Conservation (phyloP, 2,113 vertebrate genomes). For the Lates calcarifer region DNA sequence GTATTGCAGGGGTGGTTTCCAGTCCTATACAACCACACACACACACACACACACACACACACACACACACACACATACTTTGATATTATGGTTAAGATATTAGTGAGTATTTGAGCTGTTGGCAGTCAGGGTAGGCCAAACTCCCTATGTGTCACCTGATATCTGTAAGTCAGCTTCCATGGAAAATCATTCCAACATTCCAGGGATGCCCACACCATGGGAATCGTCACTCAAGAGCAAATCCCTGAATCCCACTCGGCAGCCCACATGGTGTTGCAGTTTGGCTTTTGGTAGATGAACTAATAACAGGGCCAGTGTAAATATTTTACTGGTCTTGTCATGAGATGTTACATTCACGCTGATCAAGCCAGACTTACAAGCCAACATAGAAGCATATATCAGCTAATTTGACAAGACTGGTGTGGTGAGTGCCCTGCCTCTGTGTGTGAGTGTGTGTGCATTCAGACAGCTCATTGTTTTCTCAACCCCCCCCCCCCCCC, state of each 20-base stretch:
- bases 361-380: neutral
- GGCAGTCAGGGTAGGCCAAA: constrained; percentile 17
- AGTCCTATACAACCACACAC: constrained; percentile 2
- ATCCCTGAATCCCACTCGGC: constrained; percentile 44
- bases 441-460: neutral
- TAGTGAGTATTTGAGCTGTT: constrained; percentile 16
- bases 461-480: neutral
- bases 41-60: neutral
- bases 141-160: constrained; percentile 45
- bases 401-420: neutral
- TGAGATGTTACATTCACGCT: neutral
- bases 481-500: neutral
- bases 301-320: neutral
- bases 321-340: neutral
- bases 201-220: constrained; percentile 75
- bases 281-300: constrained; percentile 9
- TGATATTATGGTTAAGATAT: neutral
- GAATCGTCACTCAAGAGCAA: constrained; percentile 57
- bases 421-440: neutral
- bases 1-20: constrained; percentile 26
- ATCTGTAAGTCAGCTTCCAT: constrained; percentile 54
- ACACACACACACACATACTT: neutral
- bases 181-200: constrained; percentile 75
- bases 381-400: neutral
- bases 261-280: constrained; percentile 8